phyloP scores from a whole-genome alignment of 2,888 invertebrate species.

The Drosophila fulvimacula region DNA sequence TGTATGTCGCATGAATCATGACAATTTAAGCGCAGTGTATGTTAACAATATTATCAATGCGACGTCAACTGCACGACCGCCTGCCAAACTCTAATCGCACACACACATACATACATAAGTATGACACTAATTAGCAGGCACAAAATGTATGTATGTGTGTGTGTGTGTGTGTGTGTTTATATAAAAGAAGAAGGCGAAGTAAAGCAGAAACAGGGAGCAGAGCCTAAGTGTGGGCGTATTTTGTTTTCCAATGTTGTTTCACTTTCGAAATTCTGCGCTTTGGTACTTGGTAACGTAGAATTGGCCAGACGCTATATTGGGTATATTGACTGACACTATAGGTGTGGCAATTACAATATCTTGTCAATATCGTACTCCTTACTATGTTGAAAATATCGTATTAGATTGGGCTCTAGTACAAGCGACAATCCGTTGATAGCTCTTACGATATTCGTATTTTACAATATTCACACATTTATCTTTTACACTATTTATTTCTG shows the following conservation, averaged over 20 bases:
- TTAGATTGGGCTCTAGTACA: not conserved
- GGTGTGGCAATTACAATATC: not conserved
- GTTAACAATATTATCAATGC: conserved; percentile 38
- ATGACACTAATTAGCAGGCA: conserved; percentile 67
- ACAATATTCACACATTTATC: too few species aligned
- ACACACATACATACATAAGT: conserved; percentile 23
- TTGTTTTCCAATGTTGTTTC: conserved; percentile 44
- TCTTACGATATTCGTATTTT: too few species aligned
- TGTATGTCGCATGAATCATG: conserved; percentile 32
- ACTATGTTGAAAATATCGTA: not conserved
- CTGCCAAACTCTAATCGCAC: conserved; percentile 30
- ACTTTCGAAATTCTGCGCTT: conserved; percentile 50
- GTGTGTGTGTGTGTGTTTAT: not conserved
- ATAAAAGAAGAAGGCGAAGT: not conserved
- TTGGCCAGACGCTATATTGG: not conserved
- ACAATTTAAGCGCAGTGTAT: not conserved
- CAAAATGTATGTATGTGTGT: conserved; percentile 11
- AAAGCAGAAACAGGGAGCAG: conserved; percentile 7
- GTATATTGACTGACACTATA: conserved; percentile 12
- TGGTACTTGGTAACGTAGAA: not conserved
- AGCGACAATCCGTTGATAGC: too few species aligned
- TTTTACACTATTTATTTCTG: too few species aligned
- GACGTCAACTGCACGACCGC: conserved; percentile 32
- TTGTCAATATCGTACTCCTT: not conserved
- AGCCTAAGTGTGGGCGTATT: conserved; percentile 20